Conservation (phyloP, 2,888 invertebrate genomes). For the Nesidiocoris tenuis region DNA sequence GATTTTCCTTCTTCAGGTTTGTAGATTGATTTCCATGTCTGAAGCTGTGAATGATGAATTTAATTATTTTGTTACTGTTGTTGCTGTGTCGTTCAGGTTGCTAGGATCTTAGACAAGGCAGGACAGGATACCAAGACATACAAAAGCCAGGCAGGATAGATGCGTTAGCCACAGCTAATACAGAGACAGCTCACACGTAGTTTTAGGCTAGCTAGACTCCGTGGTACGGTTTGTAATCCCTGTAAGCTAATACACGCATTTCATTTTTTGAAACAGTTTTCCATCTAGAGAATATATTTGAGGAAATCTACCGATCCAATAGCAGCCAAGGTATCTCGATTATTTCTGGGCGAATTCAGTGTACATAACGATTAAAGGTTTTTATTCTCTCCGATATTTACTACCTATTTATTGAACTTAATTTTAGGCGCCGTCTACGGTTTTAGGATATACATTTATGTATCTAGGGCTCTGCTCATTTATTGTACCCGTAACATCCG, state of each 20-base stretch:
- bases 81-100: conserved; percentile 47
- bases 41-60: conserved; percentile 19
- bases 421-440: neutral
- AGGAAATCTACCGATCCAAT: too few species aligned
- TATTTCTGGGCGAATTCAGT: neutral
- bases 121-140: conserved; percentile 35
- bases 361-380: neutral
- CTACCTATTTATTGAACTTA: neutral
- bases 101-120: conserved; percentile 48
- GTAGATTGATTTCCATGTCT: too few species aligned
- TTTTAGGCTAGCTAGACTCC: conserved; percentile 28
- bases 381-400: neutral
- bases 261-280: neutral
- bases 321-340: too few species aligned
- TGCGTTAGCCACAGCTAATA: conserved; percentile 14
- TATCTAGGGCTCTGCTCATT: neutral
- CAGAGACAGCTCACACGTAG: conserved; percentile 16
- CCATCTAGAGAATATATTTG: neutral
- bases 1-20: too few species aligned
- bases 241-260: neutral
- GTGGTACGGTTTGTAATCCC: conserved; percentile 28
- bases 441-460: neutral
- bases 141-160: conserved; percentile 28
- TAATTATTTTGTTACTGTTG: conserved; percentile 33
- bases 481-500: neutral